Conservation (phyloP, 2,888 invertebrate species). For the Drosophila longiperda region DNA sequence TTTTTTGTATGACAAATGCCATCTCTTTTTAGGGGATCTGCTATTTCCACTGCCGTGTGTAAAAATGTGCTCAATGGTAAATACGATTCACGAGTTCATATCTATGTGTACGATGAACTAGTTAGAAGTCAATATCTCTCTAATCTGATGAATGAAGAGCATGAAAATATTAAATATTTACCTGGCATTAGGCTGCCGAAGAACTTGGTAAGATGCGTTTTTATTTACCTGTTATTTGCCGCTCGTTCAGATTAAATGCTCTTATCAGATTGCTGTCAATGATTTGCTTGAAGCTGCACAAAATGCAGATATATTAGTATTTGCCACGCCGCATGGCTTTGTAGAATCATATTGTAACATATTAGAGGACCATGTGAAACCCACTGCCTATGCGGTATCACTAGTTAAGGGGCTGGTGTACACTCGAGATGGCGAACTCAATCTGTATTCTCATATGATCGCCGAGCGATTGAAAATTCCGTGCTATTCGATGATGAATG, state of each 20-base stretch:
- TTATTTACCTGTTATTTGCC: background rate
- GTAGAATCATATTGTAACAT: conserved; percentile 93
- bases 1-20: background rate
- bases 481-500: conserved; percentile 98
- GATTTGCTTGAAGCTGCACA: conserved; percentile 94
- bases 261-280: conserved; percentile 93
- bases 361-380: conserved; percentile 93
- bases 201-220: conserved; percentile 61
- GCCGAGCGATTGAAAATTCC: conserved; percentile 92
- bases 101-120: conserved; percentile 73
- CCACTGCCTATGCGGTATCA: conserved; percentile 94
- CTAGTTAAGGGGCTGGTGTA: conserved; percentile 97
- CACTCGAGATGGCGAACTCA: conserved; percentile 93
- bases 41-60: conserved; percentile 67
- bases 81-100: conserved; percentile 63
- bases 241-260: background rate
- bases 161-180: conserved; percentile 76
- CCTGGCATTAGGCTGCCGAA: conserved; percentile 64
- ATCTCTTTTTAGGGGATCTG: conserved; percentile 59
- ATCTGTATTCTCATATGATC: conserved; percentile 96
- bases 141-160: conserved; percentile 64
- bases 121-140: conserved; percentile 49
- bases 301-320: conserved; percentile 96
- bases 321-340: conserved; percentile 99
- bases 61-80: conserved; percentile 43